A percentile compares a stretch with the other conserved stretches of the same genome.
Conservation (phyloP, 1,140 invertebrate species). For the Cardiocondyla obscurior region DNA sequence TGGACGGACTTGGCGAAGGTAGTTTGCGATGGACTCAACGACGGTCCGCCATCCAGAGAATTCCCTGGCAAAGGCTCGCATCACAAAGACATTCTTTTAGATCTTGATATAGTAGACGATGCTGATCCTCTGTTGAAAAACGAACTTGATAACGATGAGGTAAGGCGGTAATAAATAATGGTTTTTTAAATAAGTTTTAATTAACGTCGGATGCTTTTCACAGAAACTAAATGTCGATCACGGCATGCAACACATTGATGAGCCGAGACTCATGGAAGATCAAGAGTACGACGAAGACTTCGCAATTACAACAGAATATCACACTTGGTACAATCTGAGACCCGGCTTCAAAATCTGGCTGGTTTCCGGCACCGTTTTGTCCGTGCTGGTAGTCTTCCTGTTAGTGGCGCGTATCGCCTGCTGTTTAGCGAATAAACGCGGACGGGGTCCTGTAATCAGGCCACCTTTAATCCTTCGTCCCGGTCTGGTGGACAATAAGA, state of each 20-base stretch:
- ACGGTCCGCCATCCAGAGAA: conserved; percentile 73
- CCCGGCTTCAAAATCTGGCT: conserved; percentile 32
- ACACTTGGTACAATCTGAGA: conserved; percentile 71
- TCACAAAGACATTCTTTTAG: conserved; percentile 14
- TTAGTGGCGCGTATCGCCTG: conserved; percentile 70
- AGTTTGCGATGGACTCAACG: conserved; percentile 73
- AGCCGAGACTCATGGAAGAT: conserved; percentile 71
- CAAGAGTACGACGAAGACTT: conserved; percentile 75
- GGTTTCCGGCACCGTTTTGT: conserved; percentile 73
- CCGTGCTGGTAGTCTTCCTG: conserved; percentile 71
- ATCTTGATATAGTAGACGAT: conserved; percentile 27
- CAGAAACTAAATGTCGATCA: conserved; percentile 66
- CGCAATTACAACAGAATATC: conserved; percentile 55
- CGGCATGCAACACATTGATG: conserved; percentile 63
- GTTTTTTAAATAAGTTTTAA: neutral
- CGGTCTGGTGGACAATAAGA: conserved; percentile 80
- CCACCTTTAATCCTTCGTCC: conserved; percentile 80
- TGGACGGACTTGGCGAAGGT: conserved; percentile 79
- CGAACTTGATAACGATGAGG: conserved; percentile 59
- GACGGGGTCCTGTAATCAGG: conserved; percentile 79
- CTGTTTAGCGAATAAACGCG: conserved; percentile 75
- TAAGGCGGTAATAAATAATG: neutral
- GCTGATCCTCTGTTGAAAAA: conserved; percentile 38
- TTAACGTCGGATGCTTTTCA: neutral
- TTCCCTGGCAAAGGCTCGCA: conserved; percentile 22